Percentiles rank a stretch among this genome's conserved stretches.
Conservation (phyloP, 2,888 invertebrate genomes). For the Lochmaea capreae region DNA sequence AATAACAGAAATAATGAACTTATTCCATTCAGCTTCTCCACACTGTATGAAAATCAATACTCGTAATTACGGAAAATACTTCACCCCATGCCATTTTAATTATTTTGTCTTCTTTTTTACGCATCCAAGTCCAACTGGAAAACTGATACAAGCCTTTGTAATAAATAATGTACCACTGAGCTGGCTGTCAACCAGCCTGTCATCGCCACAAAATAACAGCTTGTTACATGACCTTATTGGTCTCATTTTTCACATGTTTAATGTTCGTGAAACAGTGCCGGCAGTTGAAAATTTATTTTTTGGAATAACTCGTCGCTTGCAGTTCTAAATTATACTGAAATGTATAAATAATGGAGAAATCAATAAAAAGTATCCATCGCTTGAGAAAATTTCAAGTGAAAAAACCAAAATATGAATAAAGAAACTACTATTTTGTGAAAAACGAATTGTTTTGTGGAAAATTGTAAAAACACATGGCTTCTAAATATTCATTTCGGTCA, state of each 20-base stretch:
- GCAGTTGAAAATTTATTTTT: conserved; percentile 30
- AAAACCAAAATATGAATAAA: no score
- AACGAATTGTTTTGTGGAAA: no score
- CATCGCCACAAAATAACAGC: conserved; percentile 35
- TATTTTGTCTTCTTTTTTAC: conserved; percentile 12
- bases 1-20: no score
- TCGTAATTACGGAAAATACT: not conserved
- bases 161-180: conserved; percentile 36
- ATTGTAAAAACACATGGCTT: no score
- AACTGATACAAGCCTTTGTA: conserved; percentile 6
- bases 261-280: conserved; percentile 35
- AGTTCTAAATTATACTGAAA: conserved; percentile 2
- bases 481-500: no score
- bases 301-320: conserved; percentile 21
- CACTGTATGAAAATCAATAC: not conserved
- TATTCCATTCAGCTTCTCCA: no score
- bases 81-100: not conserved
- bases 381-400: no score
- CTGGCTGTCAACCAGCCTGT: conserved; percentile 30
- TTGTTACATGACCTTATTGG: conserved; percentile 38
- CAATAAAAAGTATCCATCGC: no score
- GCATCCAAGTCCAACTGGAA: conserved; percentile 5
- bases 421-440: no score
- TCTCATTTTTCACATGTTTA: conserved; percentile 38
- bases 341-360: no score